A percentile compares a stretch with the other conserved stretches of the same genome.
Conservation (phyloP, 2,797 vertebrate genomes). For the Brachyalestes nurse region DNA sequence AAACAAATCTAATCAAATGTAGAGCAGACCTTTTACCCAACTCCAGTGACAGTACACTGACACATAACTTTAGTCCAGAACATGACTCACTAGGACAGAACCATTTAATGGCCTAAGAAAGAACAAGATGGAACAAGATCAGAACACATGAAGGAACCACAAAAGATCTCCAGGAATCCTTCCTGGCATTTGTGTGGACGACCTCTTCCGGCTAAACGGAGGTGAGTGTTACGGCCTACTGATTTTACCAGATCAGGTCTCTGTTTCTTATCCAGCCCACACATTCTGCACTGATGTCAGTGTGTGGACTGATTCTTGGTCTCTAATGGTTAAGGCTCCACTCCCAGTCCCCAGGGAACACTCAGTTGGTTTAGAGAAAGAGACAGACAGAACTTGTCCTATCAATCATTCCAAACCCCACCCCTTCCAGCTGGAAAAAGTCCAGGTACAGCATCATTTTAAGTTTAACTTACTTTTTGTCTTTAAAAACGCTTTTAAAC, state of each 20-base stretch:
- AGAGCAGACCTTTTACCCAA: neutral
- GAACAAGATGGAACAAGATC: neutral
- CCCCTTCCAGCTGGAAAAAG: slow-evolving; percentile 43
- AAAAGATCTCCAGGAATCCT: too few relatives aligned
- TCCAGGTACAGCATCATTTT: slow-evolving; percentile 28
- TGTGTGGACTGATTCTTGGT: slow-evolving; percentile 12
- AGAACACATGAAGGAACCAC: neutral
- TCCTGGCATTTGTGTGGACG: neutral
- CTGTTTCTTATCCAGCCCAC: slow-evolving; percentile 14
- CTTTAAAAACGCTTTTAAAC: too few relatives aligned
- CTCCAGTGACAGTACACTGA: neutral
- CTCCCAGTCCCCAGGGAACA: slow-evolving; percentile 30
- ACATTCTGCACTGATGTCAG: slow-evolving; percentile 21
- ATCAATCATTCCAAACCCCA: slow-evolving; percentile 32
- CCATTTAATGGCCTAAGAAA: neutral
- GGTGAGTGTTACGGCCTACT: slow-evolving; percentile 4
- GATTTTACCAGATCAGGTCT: slow-evolving; percentile 28
- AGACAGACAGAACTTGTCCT: slow-evolving; percentile 20
- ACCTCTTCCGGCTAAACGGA: neutral
- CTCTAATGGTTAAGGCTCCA: slow-evolving; percentile 26
- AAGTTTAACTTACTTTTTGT: slow-evolving; percentile 22
- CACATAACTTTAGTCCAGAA: neutral
- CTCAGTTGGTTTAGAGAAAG: slow-evolving; percentile 50
- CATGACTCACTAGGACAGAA: neutral
- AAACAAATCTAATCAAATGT: slow-evolving; percentile 28